A percentile compares a stretch with the other conserved stretches of the same genome.
Conservation (phyloP, 2,113 vertebrate species). For the Oryzias celebensis region DNA sequence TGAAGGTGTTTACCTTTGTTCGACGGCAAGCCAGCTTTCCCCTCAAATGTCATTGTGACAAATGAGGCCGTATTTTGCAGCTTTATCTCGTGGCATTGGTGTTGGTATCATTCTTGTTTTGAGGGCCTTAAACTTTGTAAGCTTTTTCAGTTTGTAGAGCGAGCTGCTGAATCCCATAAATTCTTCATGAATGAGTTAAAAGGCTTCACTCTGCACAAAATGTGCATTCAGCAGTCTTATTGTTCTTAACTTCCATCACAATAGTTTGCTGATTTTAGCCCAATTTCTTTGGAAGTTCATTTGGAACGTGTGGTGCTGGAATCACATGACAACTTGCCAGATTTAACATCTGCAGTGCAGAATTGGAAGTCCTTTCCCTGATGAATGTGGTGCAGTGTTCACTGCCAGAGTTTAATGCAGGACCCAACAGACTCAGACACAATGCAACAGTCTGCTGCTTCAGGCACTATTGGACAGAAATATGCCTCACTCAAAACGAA, state of each 20-base stretch:
- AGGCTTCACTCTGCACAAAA: too few species aligned
- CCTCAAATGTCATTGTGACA: slow-evolving; percentile 42
- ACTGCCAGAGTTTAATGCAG: slow-evolving; percentile 49
- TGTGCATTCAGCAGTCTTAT: too few species aligned
- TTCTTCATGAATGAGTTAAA: too few species aligned
- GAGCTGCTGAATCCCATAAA: too few species aligned
- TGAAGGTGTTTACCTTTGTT: slow-evolving; percentile 21
- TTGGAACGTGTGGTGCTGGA: slow-evolving; percentile 13
- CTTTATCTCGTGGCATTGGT: slow-evolving; percentile 33
- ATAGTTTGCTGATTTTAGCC: neutral
- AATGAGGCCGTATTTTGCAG: slow-evolving; percentile 14
- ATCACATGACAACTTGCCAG: slow-evolving; percentile 63
- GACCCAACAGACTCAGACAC: slow-evolving; percentile 44
- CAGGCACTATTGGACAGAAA: slow-evolving; percentile 41
- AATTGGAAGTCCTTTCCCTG: slow-evolving; percentile 60
- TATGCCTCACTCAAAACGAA: slow-evolving; percentile 17
- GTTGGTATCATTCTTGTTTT: slow-evolving; percentile 23
- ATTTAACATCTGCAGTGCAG: slow-evolving; percentile 73
- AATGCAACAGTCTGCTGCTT: slow-evolving; percentile 56
- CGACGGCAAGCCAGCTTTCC: neutral
- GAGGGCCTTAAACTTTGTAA: slow-evolving; percentile 20
- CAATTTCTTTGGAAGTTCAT: slow-evolving; percentile 3
- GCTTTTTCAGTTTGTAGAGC: slow-evolving; percentile 6
- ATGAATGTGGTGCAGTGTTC: slow-evolving; percentile 45
- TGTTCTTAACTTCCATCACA: too few species aligned